phyloP scores from a whole-genome alignment of 2,888 invertebrate species.

The Schrankia costaestrigalis region DNA sequence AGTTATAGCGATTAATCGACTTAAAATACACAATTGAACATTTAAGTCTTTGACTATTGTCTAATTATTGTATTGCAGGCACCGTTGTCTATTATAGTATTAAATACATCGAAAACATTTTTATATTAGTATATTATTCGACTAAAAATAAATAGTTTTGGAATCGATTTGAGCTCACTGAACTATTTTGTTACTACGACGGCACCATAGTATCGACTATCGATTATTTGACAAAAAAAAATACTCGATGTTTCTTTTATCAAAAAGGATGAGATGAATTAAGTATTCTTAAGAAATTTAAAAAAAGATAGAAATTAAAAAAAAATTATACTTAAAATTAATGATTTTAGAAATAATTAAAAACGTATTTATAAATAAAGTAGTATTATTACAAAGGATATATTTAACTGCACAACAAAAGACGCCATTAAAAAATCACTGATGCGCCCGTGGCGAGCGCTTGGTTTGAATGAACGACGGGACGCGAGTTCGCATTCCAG shows the following conservation, averaged over 20 bases:
- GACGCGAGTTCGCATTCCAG: no score
- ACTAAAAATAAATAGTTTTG: constrained; percentile 40
- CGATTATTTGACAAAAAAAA: constrained; percentile 9
- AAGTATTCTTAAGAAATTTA: constrained; percentile 6
- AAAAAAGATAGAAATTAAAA: constrained; percentile 1
- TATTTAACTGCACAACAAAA: no score
- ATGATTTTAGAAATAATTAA: no score
- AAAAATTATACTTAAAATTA: no score
- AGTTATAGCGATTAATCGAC: constrained; percentile 18
- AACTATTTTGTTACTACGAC: constrained; percentile 23
- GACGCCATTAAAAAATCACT: no score
- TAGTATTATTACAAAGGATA: no score
- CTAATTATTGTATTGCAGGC: constrained; percentile 31
- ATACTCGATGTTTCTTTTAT: constrained; percentile 23
- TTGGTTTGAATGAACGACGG: no score
- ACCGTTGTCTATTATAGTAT: constrained; percentile 30
- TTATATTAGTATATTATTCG: constrained; percentile 22
- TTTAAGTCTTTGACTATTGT: constrained; percentile 33
- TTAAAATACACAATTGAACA: constrained; percentile 19
- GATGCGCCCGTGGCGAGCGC: no score
- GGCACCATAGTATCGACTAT: constrained; percentile 24
- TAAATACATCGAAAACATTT: constrained; percentile 34
- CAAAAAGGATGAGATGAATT: constrained; percentile 1
- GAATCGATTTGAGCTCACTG: constrained; percentile 39
- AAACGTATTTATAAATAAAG: no score